Base-by-base conservation (phyloP, 2,888 invertebrate species). In the Drosophila dives region DNA sequence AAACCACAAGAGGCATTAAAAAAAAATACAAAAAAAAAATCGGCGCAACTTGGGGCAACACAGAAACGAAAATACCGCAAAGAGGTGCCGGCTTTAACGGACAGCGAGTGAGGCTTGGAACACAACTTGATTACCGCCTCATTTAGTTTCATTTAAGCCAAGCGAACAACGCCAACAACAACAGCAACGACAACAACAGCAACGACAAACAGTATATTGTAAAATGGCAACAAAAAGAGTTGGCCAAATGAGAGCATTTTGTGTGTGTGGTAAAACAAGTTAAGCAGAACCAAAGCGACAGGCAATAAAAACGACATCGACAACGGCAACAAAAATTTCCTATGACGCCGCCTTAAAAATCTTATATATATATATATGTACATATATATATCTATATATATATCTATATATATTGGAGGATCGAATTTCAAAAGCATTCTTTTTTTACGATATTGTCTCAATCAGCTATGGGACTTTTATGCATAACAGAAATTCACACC, bases 81-180 rank as follows among this genome's bases (percentile, higher is more conserved):
- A 81, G 79, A 77, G 75, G 77, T 71, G 85, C 65, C 79, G 77
- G 86, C 73, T 69, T 77, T 78, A 83, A 71, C 77, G 88, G 82
- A 70, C 73, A 64, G 80, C 74, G 72, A 84, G 20, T 38, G 55
- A 55, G 38, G 73, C 83, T 78, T 86, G 81, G 89, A 90, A 81
- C 86, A 86, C 86, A 84, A 89, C 90, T 89, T 91, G 90, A 90
- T 91, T 84, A 91, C 90, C 74, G 90, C 74, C 91, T 90, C 90
- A 90, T 90, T 90, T 90, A 90, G 88, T 83, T 90, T 86, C 88
- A 82, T 88, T 88, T 91, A 88, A 91, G 91, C 86, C 91, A 89
- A 77, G 64, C 72, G 64, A 74, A 77, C 76, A 70, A 63, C 54
- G 56, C 45, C 77, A 49, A 55, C 58, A 69, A 48, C 66, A 59